A percentile compares a stretch with the other conserved stretches of the same genome.
Evolutionary conservation across 2,888 invertebrate species (phyloP).

Genomic region (Apodemia duryi): DNA sequence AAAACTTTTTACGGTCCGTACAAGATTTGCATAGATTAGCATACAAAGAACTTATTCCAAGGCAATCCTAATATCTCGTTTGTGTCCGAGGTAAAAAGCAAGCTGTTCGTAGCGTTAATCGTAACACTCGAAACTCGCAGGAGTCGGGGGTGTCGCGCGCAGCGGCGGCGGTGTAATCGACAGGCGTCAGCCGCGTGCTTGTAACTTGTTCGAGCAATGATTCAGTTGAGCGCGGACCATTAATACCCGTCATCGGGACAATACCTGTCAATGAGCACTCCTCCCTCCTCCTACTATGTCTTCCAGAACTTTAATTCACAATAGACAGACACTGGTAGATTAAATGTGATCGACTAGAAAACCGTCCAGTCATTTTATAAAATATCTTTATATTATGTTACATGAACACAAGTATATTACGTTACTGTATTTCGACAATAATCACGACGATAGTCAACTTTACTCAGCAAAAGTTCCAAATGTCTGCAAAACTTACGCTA

Average conservation of each 20-base stretch:
- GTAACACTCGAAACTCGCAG: neutral
- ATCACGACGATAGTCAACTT: too few species aligned
- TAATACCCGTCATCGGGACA: slow-evolving; percentile 39
- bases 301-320: neutral
- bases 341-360: neutral
- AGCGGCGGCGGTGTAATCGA: slow-evolving; percentile 13
- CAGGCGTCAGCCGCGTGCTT: slow-evolving; percentile 12
- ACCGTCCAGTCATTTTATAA: neutral
- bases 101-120: neutral
- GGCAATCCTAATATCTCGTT: neutral
- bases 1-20: too few species aligned
- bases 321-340: neutral
- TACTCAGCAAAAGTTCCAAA: too few species aligned
- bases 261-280: slow-evolving; percentile 38
- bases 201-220: slow-evolving; percentile 16
- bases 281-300: slow-evolving; percentile 17
- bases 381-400: too few species aligned
- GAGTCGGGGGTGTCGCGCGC: neutral
- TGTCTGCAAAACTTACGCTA: too few species aligned
- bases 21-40: too few species aligned
- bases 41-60: too few species aligned
- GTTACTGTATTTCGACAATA: too few species aligned
- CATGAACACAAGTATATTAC: too few species aligned
- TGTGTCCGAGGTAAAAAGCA: neutral
- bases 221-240: slow-evolving; percentile 28